Evolutionary conservation across 2,113 vertebrate species (phyloP).

Genomic region (Panurus biarmicus): DNA sequence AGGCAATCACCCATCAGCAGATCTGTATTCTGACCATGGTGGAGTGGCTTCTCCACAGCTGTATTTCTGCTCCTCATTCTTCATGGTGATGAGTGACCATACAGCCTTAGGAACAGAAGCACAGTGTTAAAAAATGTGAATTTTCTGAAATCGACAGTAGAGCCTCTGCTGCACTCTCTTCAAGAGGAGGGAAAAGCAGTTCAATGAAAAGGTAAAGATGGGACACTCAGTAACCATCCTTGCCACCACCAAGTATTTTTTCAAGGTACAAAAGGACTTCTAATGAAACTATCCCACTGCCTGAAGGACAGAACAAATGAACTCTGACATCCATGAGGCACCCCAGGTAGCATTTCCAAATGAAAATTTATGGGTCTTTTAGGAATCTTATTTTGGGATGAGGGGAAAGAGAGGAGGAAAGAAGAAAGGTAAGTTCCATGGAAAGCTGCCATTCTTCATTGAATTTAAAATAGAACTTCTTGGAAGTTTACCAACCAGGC

Average conservation of each 20-base stretch:
- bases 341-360: neutral
- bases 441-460: conserved; percentile 21
- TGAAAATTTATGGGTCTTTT: neutral
- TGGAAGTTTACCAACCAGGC: conserved; percentile 33
- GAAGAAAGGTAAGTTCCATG: neutral
- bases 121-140: neutral
- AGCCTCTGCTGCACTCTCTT: neutral
- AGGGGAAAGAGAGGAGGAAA: neutral
- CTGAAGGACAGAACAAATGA: neutral
- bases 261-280: neutral
- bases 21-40: neutral
- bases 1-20: fast-evolving
- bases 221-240: fast-evolving
- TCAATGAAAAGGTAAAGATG: neutral
- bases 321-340: neutral
- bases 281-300: neutral
- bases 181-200: neutral
- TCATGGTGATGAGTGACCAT: neutral
- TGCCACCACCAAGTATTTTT: neutral
- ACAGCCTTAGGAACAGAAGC: neutral
- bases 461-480: conserved; percentile 26
- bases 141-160: neutral
- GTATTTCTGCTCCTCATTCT: neutral
- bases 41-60: neutral
- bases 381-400: neutral